Evolutionary conservation across 2,113 vertebrate genomes (phyloP).

Genomic region (Nestor notabilis): DNA sequence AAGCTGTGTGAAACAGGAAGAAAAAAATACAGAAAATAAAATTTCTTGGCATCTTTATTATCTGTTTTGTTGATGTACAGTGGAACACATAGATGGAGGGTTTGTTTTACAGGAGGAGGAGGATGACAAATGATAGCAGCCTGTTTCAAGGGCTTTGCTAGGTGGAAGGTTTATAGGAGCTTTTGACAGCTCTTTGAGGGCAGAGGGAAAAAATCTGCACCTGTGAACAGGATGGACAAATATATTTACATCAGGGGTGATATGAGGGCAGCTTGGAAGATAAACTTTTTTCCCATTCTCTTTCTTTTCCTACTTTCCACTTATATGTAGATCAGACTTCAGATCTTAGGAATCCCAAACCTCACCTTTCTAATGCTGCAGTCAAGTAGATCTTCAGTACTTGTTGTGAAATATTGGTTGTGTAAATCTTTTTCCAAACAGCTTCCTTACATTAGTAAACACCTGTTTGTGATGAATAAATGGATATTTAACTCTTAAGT

Average conservation of each 20-base stretch:
- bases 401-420: neutral
- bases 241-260: neutral
- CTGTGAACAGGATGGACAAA: neutral
- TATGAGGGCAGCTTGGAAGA: neutral
- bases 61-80: neutral
- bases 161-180: neutral
- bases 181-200: neutral
- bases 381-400: neutral
- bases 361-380: neutral
- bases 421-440: neutral
- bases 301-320: neutral
- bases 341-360: neutral
- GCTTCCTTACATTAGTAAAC: neutral
- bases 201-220: neutral
- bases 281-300: neutral
- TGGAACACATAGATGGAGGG: neutral
- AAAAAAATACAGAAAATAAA: neutral
- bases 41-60: neutral
- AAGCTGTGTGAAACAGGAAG: neutral
- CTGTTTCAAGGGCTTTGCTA: neutral
- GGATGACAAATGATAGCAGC: neutral
- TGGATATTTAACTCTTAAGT: neutral
- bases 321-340: neutral
- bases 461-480: fast-evolving
- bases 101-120: neutral